phyloP scores from a whole-genome alignment of 2,888 invertebrate genomes.

The Petrophora chlorosata region DNA sequence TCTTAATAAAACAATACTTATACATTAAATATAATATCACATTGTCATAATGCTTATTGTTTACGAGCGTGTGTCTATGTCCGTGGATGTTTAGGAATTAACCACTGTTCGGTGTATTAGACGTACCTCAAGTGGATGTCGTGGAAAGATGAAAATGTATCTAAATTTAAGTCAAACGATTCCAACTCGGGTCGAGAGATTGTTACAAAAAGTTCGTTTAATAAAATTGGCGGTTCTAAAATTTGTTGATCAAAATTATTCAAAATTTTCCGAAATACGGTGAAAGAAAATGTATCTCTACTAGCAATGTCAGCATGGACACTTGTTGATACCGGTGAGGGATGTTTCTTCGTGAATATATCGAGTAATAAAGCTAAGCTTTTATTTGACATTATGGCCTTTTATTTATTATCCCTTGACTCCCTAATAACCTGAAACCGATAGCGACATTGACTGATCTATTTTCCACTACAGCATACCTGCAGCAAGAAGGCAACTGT shows the following conservation, averaged over 20 bases:
- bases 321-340: constrained; percentile 80
- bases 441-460: too few species aligned
- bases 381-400: constrained; percentile 85
- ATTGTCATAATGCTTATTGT: constrained; percentile 84
- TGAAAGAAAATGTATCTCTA: constrained; percentile 69
- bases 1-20: constrained; percentile 81
- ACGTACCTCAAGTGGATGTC: constrained; percentile 67
- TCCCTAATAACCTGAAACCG: neutral
- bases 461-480: too few species aligned
- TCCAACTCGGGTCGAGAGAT: constrained; percentile 39
- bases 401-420: constrained; percentile 54
- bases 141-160: constrained; percentile 68
- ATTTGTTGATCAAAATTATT: constrained; percentile 71
- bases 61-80: constrained; percentile 84
- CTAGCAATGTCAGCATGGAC: constrained; percentile 66
- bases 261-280: constrained; percentile 67
- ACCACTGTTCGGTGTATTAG: constrained; percentile 82
- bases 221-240: constrained; percentile 69
- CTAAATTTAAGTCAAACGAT: constrained; percentile 59
- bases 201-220: constrained; percentile 63
- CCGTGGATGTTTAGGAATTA: constrained; percentile 81
- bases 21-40: constrained; percentile 81
- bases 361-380: constrained; percentile 90
- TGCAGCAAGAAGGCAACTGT: neutral
- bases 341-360: constrained; percentile 86